Percentiles rank a stretch among this genome's conserved stretches.
Evolutionary conservation across 2,113 vertebrate genomes (phyloP).

Genomic region (Lipophrys pholis): DNA sequence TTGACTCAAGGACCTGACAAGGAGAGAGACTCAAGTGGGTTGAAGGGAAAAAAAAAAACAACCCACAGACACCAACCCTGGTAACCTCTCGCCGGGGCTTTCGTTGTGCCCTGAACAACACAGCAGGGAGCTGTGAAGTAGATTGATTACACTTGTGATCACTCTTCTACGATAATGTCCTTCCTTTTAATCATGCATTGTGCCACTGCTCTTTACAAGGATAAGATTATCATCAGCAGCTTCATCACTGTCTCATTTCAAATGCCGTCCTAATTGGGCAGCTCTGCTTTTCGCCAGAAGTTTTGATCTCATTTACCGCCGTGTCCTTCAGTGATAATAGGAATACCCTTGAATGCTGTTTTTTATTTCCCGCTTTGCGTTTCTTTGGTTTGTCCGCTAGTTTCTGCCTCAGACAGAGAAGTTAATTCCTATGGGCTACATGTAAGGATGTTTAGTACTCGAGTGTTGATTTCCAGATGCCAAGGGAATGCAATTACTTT

Average conservation of each 20-base stretch:
- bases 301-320: constrained; percentile 58
- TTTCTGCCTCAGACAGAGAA: not conserved
- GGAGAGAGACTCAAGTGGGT: constrained; percentile 48
- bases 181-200: constrained; percentile 75
- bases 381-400: not conserved
- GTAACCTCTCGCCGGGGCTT: constrained; percentile 51
- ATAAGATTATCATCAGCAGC: constrained; percentile 71
- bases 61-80: constrained; percentile 34
- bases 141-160: constrained; percentile 80
- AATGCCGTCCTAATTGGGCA: constrained; percentile 70
- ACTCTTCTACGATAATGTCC: constrained; percentile 75
- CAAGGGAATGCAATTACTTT: constrained; percentile 32
- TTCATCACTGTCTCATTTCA: constrained; percentile 78
- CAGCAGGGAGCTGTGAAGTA: constrained; percentile 62
- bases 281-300: constrained; percentile 41
- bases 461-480: constrained; percentile 8
- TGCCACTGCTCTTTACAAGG: constrained; percentile 71
- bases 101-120: constrained; percentile 41
- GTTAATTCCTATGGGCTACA: not conserved
- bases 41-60: constrained; percentile 29
- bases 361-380: not conserved
- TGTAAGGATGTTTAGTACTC: not conserved
- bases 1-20: constrained; percentile 54
- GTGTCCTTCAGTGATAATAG: constrained; percentile 35
- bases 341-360: not conserved